Percentiles rank a stretch among this genome's conserved stretches.
Conservation (phyloP, 2,113 vertebrate genomes). For the Alouatta palliata region DNA sequence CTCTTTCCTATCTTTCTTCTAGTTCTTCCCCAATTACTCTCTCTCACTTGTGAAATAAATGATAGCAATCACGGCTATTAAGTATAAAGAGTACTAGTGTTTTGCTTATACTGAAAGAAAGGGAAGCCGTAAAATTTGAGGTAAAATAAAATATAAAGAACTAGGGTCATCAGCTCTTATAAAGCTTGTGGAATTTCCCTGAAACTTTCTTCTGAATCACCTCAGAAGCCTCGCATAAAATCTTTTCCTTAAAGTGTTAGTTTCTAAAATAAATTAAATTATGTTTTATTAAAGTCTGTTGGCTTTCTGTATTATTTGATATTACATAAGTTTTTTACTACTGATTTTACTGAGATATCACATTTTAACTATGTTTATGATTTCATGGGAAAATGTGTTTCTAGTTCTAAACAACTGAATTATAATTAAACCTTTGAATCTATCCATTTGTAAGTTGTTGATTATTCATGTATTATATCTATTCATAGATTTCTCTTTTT, state of each 20-base stretch:
- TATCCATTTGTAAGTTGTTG: not conserved
- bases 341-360: conserved; percentile 56
- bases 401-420: not conserved
- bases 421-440: not conserved
- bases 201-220: not conserved
- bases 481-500: not conserved
- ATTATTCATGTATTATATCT: not conserved
- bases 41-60: conserved; percentile 32
- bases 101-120: conserved; percentile 45
- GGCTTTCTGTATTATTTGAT: not conserved
- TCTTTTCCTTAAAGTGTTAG: not conserved
- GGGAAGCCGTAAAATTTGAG: conserved; percentile 41
- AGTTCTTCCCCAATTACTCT: not conserved
- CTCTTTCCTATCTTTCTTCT: not conserved
- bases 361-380: not conserved
- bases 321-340: not conserved
- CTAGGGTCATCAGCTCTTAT: not conserved
- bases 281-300: not conserved
- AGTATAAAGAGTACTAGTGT: not conserved
- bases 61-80: not conserved
- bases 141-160: conserved; percentile 61
- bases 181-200: conserved; percentile 38
- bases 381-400: not conserved
- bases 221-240: not conserved
- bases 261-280: conserved; percentile 39